phyloP scores from a whole-genome alignment of 1,140 invertebrate species.

The Dysdera silvatica region DNA sequence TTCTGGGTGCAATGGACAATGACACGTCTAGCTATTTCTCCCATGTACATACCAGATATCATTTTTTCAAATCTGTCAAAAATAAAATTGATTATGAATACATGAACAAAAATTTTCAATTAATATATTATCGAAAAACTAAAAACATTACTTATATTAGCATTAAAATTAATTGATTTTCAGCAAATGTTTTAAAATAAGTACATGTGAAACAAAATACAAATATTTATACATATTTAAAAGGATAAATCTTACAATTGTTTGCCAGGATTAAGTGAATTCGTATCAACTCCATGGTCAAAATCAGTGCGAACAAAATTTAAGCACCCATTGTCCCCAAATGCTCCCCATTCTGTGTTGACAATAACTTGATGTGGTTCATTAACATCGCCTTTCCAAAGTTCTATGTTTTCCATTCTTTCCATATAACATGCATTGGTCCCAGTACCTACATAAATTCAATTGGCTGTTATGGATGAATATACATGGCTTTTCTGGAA shows the following conservation, averaged over 20 bases:
- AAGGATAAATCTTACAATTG: constrained; percentile 28
- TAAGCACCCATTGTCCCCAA: constrained; percentile 42
- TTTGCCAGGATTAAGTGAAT: constrained; percentile 38
- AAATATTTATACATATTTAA: neutral
- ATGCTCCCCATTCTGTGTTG: constrained; percentile 45
- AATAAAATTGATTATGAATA: neutral
- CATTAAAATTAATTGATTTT: too few relatives aligned
- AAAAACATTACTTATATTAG: too few relatives aligned
- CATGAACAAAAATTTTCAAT: too few relatives aligned
- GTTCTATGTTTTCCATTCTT: constrained; percentile 61
- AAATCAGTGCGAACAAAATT: constrained; percentile 39
- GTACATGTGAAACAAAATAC: neutral
- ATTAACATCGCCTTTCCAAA: constrained; percentile 30
- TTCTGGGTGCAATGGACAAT: constrained; percentile 66
- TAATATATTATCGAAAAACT: too few relatives aligned
- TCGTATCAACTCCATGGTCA: constrained; percentile 38
- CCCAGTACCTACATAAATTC: constrained; percentile 77
- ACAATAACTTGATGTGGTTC: constrained; percentile 40
- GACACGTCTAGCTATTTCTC: constrained; percentile 57
- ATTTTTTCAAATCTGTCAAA: constrained; percentile 73
- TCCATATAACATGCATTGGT: constrained; percentile 97
- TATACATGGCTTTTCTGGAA: too few relatives aligned
- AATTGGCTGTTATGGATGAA: too few relatives aligned
- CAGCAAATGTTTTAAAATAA: neutral
- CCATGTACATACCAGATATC: constrained; percentile 58